Evolutionary conservation across 2,888 invertebrate genomes (phyloP), one percentile per base, ranked within the genome.

Genomic region (Litoditis marina): DNA sequence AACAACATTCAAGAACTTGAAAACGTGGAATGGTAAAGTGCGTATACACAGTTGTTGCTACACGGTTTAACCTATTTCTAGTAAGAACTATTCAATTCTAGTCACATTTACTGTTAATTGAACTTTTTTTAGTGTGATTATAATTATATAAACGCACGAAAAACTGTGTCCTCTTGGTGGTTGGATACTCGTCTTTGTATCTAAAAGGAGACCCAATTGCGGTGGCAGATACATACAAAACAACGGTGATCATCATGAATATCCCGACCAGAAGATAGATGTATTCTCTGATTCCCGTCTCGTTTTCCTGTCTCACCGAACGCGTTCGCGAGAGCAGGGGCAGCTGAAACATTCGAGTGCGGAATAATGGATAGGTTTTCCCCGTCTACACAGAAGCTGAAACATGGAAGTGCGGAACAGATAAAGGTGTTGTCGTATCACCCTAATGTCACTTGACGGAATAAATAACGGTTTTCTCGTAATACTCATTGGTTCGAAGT

Each of bases 91-190:
- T 31, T 62, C 4, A 2, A 5, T 25, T 3, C n/a, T 19, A 8
- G 19, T 16, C 42, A 42, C 44, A 44, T 1, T 42, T 54, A 19
- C 55, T 44, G 55, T 46, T 54, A 1, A 16, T n/a, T n/a, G n/a
- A n/a, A n/a, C n/a, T n/a, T n/a, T n/a, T n/a, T n/a, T n/a, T n/a
- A n/a, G n/a, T n/a, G n/a, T n/a, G n/a, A n/a, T n/a, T n/a, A n/a
- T n/a, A n/a, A n/a, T n/a, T n/a, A 19, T 39, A 11, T 56, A 30
- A 47, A 66, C 72, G 69, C 52, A 77, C 77, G 68, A 68, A 77
- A 49, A 77, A 72, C 46, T 76, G 75, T 1, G 74, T 77, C 49
- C 77, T 55, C 34, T 76, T 71, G 2, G 73, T 69, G 0, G 70
- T 75, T 32, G 77, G 77, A 60, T 73, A 77, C 22, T 46, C 60